Conservation (phyloP, 2,888 invertebrate genomes). For the Ormyrus labotus region DNA sequence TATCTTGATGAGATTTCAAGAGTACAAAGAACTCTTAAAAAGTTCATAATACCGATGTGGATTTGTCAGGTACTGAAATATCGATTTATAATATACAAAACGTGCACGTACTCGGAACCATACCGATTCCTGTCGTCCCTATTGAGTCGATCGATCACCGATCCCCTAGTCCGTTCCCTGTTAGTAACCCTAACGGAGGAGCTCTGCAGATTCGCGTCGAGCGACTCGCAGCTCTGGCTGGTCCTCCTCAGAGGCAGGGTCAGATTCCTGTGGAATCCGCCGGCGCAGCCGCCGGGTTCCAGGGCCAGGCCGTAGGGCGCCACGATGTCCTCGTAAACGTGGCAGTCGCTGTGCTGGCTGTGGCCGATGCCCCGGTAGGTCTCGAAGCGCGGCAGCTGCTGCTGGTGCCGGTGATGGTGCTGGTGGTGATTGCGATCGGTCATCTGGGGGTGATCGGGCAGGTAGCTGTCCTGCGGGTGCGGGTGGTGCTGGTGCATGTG, state of each 20-base stretch:
- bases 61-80: too few species aligned
- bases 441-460: neutral
- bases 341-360: constrained; percentile 50
- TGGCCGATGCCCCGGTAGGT: neutral
- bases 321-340: constrained; percentile 72
- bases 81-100: neutral
- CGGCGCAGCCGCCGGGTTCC: constrained; percentile 33
- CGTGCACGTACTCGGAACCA: neutral
- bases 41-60: too few species aligned
- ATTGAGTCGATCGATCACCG: constrained; percentile 40
- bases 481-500: constrained; percentile 19
- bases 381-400: constrained; percentile 3
- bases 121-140: constrained; percentile 54
- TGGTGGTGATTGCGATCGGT: constrained; percentile 12
- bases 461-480: neutral
- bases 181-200: constrained; percentile 67
- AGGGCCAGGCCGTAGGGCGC: constrained; percentile 48
- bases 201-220: constrained; percentile 55
- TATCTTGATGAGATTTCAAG: too few species aligned
- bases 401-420: constrained; percentile 10
- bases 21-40: too few species aligned
- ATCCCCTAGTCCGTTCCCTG: constrained; percentile 59
- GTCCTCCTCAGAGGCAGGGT: constrained; percentile 67
- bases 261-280: constrained; percentile 65
- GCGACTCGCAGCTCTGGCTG: constrained; percentile 57